Base-by-base conservation (phyloP, 2,888 invertebrate genomes). In the Arge pagana region DNA sequence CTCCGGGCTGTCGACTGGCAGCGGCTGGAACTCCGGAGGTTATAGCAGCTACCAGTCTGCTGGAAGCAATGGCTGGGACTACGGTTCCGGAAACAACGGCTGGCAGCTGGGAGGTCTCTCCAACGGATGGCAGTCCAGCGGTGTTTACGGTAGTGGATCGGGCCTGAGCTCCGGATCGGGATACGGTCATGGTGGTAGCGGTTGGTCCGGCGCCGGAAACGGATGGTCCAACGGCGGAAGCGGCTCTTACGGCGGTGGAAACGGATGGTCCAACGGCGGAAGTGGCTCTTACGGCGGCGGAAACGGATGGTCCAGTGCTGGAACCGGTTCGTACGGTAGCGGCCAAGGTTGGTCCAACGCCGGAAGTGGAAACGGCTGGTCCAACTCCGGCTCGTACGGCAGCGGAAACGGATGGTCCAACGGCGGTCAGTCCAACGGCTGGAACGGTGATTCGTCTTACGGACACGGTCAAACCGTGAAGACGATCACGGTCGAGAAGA, bases 401-500 rank as follows among this genome's bases (percentile, higher is more conserved):
- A n/a, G 19, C 3, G 23, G 33, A 19, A 41, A 15, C 41, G 48
- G 37, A 28, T 35, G 11, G 26, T 37, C 16, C 4, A 48, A 36
- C 36, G 36, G 58, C 62, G 30, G 31, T 8, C 8, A 4, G 18
- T 18, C 11, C 7, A 26, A 23, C 11, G 30, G 30, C 28, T 18
- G 1, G 3, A 4, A 18, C 1, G 18, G 30, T 10, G 30, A 19
- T 10, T 21, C 30, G 11, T 30, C 42, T 18, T 18, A 30, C 2
- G 42, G 11, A n/a, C 42, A 42, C 1, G 19, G 19, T 13, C 31
- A 45, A 10, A 23, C 45, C 66, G 82, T 88, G 58, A 88, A 88
- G 71, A 86, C 85, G 55, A 75, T 88, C 56, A 86, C 88, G 42
- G 83, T 89, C 33, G 81, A 88, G 70, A 89, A 89, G 80, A 89